Evolutionary conservation across 1,140 invertebrate species (phyloP), one percentile per base, ranked within the genome.

Genomic region (Daktulosphaira vitifoliae): DNA sequence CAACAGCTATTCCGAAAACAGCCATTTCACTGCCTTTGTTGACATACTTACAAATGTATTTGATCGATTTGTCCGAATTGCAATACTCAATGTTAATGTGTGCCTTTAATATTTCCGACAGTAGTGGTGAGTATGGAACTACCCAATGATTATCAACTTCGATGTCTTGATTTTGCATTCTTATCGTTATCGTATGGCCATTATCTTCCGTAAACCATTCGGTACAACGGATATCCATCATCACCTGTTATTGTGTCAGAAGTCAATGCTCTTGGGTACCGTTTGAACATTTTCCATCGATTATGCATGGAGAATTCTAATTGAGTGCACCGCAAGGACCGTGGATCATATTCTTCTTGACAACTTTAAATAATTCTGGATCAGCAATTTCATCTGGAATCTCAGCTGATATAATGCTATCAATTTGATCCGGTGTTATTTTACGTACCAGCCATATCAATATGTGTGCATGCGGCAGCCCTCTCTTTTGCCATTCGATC

Each of bases 321-420:
- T 81, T 81, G 1, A 75, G 44, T 26, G 38, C 5, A n/a, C 77
- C 79, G 72, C 78, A 81, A 53, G 78, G 79, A 16, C 79, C 79
- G 75, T 81, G 79, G 67, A 80, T 78, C 79, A 80, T 79, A 62
- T 76, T 75, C 54, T 51, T 75, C 3, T 6, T 44, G 22, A 79
- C 69, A 67, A 75, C 70, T 33, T 75, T 71, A 74, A 70, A 73
- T 25, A 80, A 67, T 29, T 65, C 18, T 67, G 71, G 73, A 72
- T 81, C 74, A 42, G 51, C 73, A 15, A 23, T 23, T 22, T 4
- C 2, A 76, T 81, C 74, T 37, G 81, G 79, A 66, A 83, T 76
- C 76, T 82, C 79, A 3, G 78, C 79, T 50, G 65, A 77, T 66
- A 81, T 77, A 9, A 80, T 69, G 25, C 73, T 67, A 73, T 81